These are phyloP conservation scores for Gyrodactylus bullatarudis DNA, from an alignment of 1,140 invertebrate genomes.

Conservation along the genomic window DNA sequence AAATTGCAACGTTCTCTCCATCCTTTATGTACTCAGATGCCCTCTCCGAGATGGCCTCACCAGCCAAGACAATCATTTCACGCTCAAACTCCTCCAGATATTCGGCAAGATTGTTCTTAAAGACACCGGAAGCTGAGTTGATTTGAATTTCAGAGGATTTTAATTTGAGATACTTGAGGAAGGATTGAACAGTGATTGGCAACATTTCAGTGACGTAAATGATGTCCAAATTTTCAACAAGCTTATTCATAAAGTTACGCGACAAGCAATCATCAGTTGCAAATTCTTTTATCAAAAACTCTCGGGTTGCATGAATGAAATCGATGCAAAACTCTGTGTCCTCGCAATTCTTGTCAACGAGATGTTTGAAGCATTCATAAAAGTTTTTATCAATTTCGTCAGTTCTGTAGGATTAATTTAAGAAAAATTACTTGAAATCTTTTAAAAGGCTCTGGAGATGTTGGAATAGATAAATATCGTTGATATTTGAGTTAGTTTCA, in stretches of 20 bases:
- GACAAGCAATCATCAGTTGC: neutral
- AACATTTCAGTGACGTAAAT: neutral
- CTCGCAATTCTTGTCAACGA: neutral
- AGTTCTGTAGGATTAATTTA: neutral
- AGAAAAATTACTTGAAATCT: neutral
- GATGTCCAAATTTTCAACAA: neutral
- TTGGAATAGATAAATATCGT: neutral
- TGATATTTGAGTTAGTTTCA: neutral
- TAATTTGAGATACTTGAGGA: neutral
- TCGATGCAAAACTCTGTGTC: neutral
- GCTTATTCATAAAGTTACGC: neutral
- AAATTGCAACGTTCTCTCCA: neutral
- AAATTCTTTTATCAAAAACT: neutral
- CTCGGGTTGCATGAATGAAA: neutral
- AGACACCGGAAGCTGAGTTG: neutral
- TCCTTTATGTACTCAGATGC: neutral
- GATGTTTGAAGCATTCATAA: neutral
- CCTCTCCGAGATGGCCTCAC: neutral
- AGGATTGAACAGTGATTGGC: neutral
- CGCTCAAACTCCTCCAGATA: neutral
- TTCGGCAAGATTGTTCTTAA: neutral
- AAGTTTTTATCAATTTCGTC: neutral
- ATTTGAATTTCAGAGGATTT: neutral
- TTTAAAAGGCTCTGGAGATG: neutral
- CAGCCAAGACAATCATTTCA: neutral